Percentiles rank a stretch among this genome's conserved stretches.
These are phyloP conservation scores for Dryoscopus gambensis DNA, from an alignment of 2,113 vertebrate genomes.

Conservation along the genomic window DNA sequence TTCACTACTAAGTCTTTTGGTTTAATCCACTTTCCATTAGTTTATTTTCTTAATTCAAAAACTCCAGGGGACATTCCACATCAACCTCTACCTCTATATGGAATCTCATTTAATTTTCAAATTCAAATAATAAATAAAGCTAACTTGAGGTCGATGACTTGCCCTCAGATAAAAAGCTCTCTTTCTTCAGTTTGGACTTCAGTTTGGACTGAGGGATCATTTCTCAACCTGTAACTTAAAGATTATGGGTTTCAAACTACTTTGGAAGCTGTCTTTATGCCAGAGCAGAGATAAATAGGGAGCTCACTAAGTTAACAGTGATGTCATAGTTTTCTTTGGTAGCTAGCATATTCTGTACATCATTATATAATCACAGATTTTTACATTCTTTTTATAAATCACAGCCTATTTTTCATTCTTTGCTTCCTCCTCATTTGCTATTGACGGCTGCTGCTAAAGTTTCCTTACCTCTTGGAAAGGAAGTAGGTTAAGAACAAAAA, in stretches of 20 bases:
- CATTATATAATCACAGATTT: constrained; percentile 51
- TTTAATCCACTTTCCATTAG: neutral
- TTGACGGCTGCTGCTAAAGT: constrained; percentile 39
- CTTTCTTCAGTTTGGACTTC: neutral
- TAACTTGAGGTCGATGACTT: neutral
- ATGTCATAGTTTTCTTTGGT: neutral
- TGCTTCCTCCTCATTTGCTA: constrained; percentile 31
- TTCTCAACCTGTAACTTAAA: neutral
- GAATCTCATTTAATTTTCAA: neutral
- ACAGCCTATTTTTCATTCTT: constrained; percentile 49
- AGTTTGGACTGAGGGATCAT: neutral
- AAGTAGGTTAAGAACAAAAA: constrained; percentile 64
- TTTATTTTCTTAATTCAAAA: neutral
- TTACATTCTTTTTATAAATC: constrained; percentile 46
- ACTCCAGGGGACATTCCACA: neutral
- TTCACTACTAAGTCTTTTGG: neutral
- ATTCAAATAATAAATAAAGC: neutral
- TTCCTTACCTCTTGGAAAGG: constrained; percentile 56
- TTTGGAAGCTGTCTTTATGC: neutral
- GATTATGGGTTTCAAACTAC: neutral
- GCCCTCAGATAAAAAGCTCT: neutral
- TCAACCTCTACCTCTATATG: neutral
- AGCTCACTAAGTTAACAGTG: neutral
- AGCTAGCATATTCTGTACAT: neutral
- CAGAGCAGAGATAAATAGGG: neutral